A percentile compares a stretch with the other conserved stretches of the same genome.
phyloP scores from a whole-genome alignment of 2,113 vertebrate genomes.

The Budorcas taxicolor region DNA sequence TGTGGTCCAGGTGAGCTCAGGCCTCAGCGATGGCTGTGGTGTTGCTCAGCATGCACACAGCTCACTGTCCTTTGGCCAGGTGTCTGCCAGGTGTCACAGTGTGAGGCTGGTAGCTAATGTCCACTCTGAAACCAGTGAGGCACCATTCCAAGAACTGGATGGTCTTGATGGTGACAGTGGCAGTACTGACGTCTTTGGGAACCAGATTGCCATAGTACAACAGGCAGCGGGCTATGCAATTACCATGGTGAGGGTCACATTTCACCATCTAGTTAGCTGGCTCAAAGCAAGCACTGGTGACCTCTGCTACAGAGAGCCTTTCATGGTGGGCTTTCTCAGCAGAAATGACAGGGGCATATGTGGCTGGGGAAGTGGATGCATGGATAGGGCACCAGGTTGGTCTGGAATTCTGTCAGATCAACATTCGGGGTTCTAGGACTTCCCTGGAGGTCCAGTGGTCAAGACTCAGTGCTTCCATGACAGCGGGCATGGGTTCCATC shows the following conservation, averaged over 20 bases:
- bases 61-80: not conserved
- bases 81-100: not conserved
- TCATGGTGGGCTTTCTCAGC: not conserved
- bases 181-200: not conserved
- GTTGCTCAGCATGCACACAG: not conserved
- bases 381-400: not conserved
- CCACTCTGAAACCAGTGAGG: not conserved
- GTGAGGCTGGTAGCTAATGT: not conserved
- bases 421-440: not conserved
- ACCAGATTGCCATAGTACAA: not conserved
- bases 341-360: not conserved
- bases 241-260: not conserved
- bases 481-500: rapidly evolving
- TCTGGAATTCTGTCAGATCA: not conserved
- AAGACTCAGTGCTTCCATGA: rapidly evolving
- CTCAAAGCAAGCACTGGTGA: not conserved
- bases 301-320: not conserved
- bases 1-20: not conserved
- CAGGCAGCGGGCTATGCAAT: rapidly evolving
- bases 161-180: not conserved
- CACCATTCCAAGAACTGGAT: not conserved
- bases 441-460: not conserved
- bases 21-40: not conserved
- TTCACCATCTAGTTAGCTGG: not conserved
- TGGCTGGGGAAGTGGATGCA: not conserved